Percentiles rank a stretch among this genome's conserved stretches.
Evolutionary conservation across 2,113 vertebrate species (phyloP).

Genomic region (Corythornis cristatus): DNA sequence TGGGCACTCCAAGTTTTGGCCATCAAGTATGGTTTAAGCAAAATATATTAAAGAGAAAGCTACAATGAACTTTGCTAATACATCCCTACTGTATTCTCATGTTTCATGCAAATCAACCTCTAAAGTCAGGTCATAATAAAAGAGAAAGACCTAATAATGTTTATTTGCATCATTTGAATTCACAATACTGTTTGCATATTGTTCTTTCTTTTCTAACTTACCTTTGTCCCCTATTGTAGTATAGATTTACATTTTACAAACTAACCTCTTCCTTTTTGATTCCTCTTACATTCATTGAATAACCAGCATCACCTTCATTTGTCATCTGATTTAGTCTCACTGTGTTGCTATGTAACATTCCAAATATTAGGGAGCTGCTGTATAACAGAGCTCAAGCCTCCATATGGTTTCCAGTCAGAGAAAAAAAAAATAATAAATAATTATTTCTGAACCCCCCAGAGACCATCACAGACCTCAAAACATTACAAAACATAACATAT

Average conservation of each 20-base stretch:
- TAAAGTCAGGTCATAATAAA: background rate
- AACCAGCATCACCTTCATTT: slow-evolving; percentile 15
- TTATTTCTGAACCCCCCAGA: background rate
- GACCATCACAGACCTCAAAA: background rate
- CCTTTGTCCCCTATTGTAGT: background rate
- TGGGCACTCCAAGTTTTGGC: background rate
- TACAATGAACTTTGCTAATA: background rate
- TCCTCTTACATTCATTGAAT: background rate
- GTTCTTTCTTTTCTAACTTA: background rate
- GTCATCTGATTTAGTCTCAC: slow-evolving; percentile 23
- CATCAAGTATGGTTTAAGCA: background rate
- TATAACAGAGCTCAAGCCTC: background rate
- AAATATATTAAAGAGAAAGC: background rate
- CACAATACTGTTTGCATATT: background rate
- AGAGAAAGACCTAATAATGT: background rate
- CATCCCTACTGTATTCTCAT: background rate
- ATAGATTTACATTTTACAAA: background rate
- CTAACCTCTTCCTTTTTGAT: background rate
- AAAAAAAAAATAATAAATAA: slow-evolving; percentile 1
- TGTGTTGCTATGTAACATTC: slow-evolving; percentile 67
- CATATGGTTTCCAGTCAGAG: slow-evolving; percentile 13
- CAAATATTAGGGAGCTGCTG: slow-evolving; percentile 73
- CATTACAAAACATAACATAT: background rate
- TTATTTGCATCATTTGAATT: background rate
- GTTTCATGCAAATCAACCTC: background rate